A percentile compares a stretch with the other conserved stretches of the same genome.
phyloP scores from a whole-genome alignment of 2,113 vertebrate species.

The Erythrocercus mccallii region DNA sequence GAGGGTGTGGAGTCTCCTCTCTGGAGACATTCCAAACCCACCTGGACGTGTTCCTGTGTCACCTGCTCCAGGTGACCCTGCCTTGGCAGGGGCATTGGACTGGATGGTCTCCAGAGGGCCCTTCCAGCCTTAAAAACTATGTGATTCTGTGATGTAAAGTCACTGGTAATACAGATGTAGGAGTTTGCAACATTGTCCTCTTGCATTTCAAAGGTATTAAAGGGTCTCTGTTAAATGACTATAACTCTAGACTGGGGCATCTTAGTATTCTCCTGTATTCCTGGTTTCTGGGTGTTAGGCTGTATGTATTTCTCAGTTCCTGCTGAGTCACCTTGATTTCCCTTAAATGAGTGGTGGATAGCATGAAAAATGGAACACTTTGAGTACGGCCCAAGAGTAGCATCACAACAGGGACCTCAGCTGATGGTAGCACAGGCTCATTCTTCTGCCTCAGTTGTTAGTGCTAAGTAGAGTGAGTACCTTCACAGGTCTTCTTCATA shows the following conservation, averaged over 20 bases:
- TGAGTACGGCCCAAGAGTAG: background rate
- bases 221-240: background rate
- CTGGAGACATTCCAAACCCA: background rate
- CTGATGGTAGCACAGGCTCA: background rate
- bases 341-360: background rate
- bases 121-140: background rate
- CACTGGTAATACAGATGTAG: accelerated
- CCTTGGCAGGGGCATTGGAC: background rate
- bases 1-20: background rate
- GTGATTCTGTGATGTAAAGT: background rate
- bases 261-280: background rate
- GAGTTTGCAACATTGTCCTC: background rate
- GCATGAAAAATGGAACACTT: background rate
- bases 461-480: background rate
- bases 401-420: background rate
- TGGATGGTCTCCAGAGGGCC: background rate
- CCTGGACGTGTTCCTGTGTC: accelerated
- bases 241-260: background rate
- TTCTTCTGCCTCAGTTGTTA: background rate
- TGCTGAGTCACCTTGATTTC: background rate
- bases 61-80: background rate
- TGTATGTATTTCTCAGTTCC: background rate
- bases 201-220: background rate
- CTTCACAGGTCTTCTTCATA: background rate
- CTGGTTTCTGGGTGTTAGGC: background rate